These are phyloP conservation scores for Drosophila falleni DNA, from an alignment of 2,888 invertebrate species.

Conservation along the genomic window DNA sequence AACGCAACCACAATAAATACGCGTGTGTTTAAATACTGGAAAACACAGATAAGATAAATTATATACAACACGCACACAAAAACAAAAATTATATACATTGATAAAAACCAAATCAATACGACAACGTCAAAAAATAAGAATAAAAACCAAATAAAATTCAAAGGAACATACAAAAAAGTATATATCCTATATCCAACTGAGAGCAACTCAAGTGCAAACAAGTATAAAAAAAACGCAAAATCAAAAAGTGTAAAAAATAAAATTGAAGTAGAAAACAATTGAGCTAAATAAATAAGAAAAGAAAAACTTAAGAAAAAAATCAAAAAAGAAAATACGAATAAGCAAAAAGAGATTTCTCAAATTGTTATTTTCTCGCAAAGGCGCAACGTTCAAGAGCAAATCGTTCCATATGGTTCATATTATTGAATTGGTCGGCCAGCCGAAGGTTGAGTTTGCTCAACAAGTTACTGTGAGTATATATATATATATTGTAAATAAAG, in stretches of 20 bases:
- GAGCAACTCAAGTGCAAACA: slow-evolving; percentile 58
- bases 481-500: slow-evolving; percentile 19
- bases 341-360: slow-evolving; percentile 35
- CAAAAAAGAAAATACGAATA: slow-evolving; percentile 32
- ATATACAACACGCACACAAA: slow-evolving; percentile 48
- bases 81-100: slow-evolving; percentile 42
- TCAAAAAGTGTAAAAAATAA: slow-evolving; percentile 43
- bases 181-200: slow-evolving; percentile 35
- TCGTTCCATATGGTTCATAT: slow-evolving; percentile 93
- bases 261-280: slow-evolving; percentile 31
- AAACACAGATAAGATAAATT: slow-evolving; percentile 75
- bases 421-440: slow-evolving; percentile 92
- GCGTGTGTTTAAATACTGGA: slow-evolving; percentile 78
- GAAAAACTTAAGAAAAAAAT: slow-evolving; percentile 42
- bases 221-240: slow-evolving; percentile 33
- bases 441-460: slow-evolving; percentile 91
- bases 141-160: slow-evolving; percentile 17
- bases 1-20: slow-evolving; percentile 44
- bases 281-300: slow-evolving; percentile 11
- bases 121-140: slow-evolving; percentile 6
- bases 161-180: slow-evolving; percentile 18
- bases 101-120: slow-evolving; percentile 50
- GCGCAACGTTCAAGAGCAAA: slow-evolving; percentile 79
- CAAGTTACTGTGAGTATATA: slow-evolving; percentile 90
- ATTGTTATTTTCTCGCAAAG: slow-evolving; percentile 72